Conservation (phyloP, 2,113 vertebrate genomes). For the Isurus oxyrinchus region DNA sequence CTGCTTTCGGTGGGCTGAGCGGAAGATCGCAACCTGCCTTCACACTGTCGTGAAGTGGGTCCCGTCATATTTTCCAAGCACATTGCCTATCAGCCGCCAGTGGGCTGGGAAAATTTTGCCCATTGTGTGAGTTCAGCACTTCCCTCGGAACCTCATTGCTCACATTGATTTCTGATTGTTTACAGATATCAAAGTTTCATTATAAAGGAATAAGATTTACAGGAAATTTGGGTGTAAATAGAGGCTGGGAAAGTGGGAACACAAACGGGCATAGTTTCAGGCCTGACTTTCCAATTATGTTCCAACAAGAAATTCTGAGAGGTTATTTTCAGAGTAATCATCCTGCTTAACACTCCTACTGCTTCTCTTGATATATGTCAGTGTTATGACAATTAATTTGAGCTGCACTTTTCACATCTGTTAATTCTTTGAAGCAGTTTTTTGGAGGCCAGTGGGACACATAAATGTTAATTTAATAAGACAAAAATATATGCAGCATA, state of each 20-base stretch:
- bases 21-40: too few species aligned
- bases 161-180: background rate
- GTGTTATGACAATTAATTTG: background rate
- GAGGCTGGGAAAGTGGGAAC: background rate
- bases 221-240: too few species aligned
- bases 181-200: background rate
- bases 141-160: background rate
- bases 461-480: conserved; percentile 30
- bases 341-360: background rate
- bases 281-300: background rate
- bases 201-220: background rate
- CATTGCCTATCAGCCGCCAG: too few species aligned
- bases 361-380: conserved; percentile 21
- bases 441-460: background rate
- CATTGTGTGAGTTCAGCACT: background rate
- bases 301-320: background rate
- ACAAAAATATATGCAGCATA: conserved; percentile 8
- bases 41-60: too few species aligned
- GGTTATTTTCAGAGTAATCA: background rate
- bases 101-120: too few species aligned
- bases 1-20: too few species aligned
- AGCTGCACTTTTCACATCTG: conserved; percentile 28
- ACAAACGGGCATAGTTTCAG: background rate
- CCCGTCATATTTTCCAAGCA: too few species aligned
- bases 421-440: conserved; percentile 17